phyloP scores from a whole-genome alignment of 2,797 vertebrate species.

The Garrulus glandarius region DNA sequence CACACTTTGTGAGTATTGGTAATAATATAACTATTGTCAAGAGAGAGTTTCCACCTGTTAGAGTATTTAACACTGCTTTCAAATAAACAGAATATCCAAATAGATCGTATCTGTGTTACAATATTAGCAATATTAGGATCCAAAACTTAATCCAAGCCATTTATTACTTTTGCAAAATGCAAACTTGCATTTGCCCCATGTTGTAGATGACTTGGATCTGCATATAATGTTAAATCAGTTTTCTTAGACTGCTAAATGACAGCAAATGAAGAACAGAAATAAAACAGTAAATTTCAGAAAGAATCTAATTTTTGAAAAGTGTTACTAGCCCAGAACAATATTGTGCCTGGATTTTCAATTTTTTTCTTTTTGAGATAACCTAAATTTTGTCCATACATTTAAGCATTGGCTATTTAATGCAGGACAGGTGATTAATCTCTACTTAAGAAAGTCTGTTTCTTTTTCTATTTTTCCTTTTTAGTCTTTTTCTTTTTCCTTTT shows the following conservation, averaged over 20 bases:
- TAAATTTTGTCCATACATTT: neutral
- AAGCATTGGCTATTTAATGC: neutral
- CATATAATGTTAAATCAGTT: neutral
- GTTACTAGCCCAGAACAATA: neutral
- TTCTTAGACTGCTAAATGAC: neutral
- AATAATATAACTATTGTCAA: neutral
- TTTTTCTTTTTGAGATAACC: neutral
- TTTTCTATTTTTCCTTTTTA: neutral
- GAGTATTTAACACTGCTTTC: neutral
- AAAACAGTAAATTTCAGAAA: neutral
- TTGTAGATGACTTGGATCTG: neutral
- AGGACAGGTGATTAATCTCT: neutral
- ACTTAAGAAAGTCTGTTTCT: neutral
- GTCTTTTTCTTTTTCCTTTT: fast-evolving
- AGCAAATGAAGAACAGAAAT: neutral
- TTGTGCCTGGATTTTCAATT: neutral
- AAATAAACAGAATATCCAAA: neutral
- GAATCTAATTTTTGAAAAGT: neutral
- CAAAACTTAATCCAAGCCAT: neutral
- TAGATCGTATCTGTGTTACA: neutral
- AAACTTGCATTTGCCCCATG: neutral
- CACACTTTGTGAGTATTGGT: neutral
- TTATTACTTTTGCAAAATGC: neutral
- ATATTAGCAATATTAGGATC: neutral
- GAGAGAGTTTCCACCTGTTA: neutral